These are phyloP conservation scores for Melolontha melolontha DNA, from an alignment of 2,888 invertebrate genomes.

Conservation along the genomic window DNA sequence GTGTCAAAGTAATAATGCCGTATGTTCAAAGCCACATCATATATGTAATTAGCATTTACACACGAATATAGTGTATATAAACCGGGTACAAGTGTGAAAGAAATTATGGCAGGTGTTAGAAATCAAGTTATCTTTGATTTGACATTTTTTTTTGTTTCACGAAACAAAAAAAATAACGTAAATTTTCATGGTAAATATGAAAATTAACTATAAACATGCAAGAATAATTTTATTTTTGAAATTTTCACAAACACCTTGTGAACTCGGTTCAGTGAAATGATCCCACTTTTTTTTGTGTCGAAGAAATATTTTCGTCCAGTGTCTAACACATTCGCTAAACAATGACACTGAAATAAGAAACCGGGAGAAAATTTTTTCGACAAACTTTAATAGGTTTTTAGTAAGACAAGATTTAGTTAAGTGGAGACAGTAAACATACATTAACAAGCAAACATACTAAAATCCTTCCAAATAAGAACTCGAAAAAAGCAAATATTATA, in stretches of 20 bases:
- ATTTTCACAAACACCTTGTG: too few species aligned
- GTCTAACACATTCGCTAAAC: slow-evolving; percentile 38
- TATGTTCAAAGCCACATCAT: slow-evolving; percentile 29
- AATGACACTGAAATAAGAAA: slow-evolving; percentile 28
- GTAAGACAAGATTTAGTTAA: slow-evolving; percentile 33
- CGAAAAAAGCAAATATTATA: slow-evolving; percentile 36
- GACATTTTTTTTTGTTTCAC: too few species aligned
- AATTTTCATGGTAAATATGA: too few species aligned
- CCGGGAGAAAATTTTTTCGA: slow-evolving; percentile 33
- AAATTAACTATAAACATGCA: too few species aligned
- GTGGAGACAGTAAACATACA: slow-evolving; percentile 39
- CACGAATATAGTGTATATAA: slow-evolving; percentile 18
- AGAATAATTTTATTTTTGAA: too few species aligned
- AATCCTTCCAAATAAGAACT: slow-evolving; percentile 36
- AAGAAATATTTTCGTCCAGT: slow-evolving; percentile 33
- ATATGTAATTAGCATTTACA: slow-evolving; percentile 22
- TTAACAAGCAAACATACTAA: slow-evolving; percentile 38
- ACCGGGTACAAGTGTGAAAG: slow-evolving; percentile 20
- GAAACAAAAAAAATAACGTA: too few species aligned
- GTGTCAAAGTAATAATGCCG: slow-evolving; percentile 35
- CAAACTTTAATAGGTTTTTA: slow-evolving; percentile 39
- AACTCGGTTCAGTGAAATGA: slow-evolving; percentile 21
- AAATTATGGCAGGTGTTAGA: slow-evolving; percentile 19
- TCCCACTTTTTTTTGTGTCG: slow-evolving; percentile 11
- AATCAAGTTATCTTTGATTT: slow-evolving; percentile 27